These are phyloP conservation scores for Periphyllus acericola DNA, from an alignment of 2,888 invertebrate genomes.

Conservation along the genomic window DNA sequence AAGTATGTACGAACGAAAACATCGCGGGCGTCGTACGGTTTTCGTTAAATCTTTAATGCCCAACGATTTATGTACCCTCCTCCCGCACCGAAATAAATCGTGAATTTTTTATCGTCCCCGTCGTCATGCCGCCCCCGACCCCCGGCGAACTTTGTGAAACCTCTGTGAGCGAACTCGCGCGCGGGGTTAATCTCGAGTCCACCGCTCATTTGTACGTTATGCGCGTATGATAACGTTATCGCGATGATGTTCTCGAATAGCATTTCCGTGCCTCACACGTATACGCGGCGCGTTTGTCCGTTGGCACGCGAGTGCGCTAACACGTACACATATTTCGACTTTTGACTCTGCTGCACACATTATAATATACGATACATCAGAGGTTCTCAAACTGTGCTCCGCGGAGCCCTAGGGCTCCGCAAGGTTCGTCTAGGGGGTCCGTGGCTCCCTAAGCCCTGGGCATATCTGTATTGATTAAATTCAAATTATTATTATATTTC, in stretches of 20 bases:
- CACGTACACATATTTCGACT: too few species aligned
- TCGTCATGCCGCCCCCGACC: neutral
- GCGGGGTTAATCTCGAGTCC: neutral
- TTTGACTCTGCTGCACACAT: too few species aligned
- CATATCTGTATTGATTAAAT: too few species aligned
- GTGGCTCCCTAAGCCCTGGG: too few species aligned
- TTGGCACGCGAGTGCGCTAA: too few species aligned
- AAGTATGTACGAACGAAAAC: constrained; percentile 27
- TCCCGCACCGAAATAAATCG: constrained; percentile 9
- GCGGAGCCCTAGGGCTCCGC: too few species aligned
- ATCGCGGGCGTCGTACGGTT: constrained; percentile 20
- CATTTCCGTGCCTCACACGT: neutral
- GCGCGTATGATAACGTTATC: neutral
- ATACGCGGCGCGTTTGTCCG: too few species aligned
- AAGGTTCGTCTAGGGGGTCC: too few species aligned
- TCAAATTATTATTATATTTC: too few species aligned
- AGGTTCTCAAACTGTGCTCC: too few species aligned
- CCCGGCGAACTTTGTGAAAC: neutral
- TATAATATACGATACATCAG: too few species aligned
- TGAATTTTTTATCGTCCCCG: constrained; percentile 50
- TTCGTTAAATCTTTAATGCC: constrained; percentile 55
- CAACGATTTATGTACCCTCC: constrained; percentile 25
- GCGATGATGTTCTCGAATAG: neutral
- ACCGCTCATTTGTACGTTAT: neutral
- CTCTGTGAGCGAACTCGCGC: neutral